These are phyloP conservation scores for Anthopleura sola DNA, from an alignment of 64 coral and sea anemone species.

Conservation along the genomic window DNA sequence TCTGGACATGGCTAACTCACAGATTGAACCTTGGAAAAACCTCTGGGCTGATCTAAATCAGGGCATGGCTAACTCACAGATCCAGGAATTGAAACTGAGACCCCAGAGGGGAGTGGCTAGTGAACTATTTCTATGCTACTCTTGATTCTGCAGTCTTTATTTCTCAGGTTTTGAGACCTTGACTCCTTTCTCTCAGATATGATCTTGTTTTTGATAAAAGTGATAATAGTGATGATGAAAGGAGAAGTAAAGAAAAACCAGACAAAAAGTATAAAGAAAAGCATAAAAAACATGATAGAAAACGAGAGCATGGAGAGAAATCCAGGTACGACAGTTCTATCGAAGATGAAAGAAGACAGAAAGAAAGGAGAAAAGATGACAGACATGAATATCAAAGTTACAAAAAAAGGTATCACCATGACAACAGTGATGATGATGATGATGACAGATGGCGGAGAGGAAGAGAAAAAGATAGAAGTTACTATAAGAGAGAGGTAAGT, in stretches of 20 bases:
- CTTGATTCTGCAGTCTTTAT: too few relatives aligned
- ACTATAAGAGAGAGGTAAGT: neutral
- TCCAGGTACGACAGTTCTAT: conserved; percentile 1
- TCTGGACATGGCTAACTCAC: too few relatives aligned
- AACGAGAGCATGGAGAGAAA: neutral
- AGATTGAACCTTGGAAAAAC: too few relatives aligned
- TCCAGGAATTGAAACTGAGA: too few relatives aligned
- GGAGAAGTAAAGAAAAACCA: conserved; percentile 16
- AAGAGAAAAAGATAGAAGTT: neutral
- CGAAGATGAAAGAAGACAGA: conserved; percentile 28
- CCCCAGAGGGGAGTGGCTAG: too few relatives aligned
- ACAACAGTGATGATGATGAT: conserved; percentile 21
- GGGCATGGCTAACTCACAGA: too few relatives aligned
- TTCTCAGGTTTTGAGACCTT: too few relatives aligned
- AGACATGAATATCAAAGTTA: neutral
- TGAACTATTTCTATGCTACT: too few relatives aligned
- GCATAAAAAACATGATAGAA: conserved; percentile 14
- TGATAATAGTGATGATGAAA: conserved; percentile 34
- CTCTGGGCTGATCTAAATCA: too few relatives aligned
- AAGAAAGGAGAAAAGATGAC: neutral
- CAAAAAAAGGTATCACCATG: neutral
- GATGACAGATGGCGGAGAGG: neutral
- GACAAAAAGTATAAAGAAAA: conserved; percentile 6
- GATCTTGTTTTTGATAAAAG: conserved; percentile 73
- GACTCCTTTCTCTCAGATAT: conserved; percentile 27